Percentiles rank a stretch among this genome's conserved stretches.
phyloP scores from a whole-genome alignment of 2,797 vertebrate genomes.

The Peromyscus aztecus region DNA sequence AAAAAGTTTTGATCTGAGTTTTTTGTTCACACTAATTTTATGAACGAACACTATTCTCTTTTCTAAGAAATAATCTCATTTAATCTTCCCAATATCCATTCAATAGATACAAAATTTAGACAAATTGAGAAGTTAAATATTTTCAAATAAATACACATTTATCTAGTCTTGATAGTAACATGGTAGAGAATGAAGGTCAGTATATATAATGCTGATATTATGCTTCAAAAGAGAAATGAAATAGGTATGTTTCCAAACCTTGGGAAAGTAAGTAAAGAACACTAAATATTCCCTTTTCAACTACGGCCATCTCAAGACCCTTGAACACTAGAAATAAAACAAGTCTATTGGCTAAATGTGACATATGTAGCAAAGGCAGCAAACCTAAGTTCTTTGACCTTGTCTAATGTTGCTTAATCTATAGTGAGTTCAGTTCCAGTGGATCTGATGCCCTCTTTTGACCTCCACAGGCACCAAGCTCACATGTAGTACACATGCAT shows the following conservation, averaged over 20 bases:
- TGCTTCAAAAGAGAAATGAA: constrained; percentile 8
- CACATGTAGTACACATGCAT: background rate
- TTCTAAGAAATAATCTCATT: background rate
- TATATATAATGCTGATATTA: background rate
- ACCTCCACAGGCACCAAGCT: background rate
- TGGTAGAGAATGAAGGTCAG: background rate
- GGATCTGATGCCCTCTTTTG: background rate
- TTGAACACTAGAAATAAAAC: constrained; percentile 55
- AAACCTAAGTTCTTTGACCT: constrained; percentile 23
- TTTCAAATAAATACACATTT: background rate
- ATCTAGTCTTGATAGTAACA: background rate
- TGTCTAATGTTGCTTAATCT: background rate
- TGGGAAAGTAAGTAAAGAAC: constrained; percentile 46
- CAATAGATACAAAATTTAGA: background rate
- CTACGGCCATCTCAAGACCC: background rate
- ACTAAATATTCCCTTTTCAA: constrained; percentile 41
- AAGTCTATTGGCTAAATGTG: constrained; percentile 6
- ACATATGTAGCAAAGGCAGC: constrained; percentile 17
- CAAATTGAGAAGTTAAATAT: background rate
- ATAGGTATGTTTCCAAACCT: constrained; percentile 24
- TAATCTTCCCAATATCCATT: background rate
- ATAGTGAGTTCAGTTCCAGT: background rate
- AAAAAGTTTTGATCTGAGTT: background rate
- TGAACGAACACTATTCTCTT: background rate
- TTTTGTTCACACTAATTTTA: background rate